phyloP scores from a whole-genome alignment of 2,797 vertebrate species.

The Molossus alvarezi region DNA sequence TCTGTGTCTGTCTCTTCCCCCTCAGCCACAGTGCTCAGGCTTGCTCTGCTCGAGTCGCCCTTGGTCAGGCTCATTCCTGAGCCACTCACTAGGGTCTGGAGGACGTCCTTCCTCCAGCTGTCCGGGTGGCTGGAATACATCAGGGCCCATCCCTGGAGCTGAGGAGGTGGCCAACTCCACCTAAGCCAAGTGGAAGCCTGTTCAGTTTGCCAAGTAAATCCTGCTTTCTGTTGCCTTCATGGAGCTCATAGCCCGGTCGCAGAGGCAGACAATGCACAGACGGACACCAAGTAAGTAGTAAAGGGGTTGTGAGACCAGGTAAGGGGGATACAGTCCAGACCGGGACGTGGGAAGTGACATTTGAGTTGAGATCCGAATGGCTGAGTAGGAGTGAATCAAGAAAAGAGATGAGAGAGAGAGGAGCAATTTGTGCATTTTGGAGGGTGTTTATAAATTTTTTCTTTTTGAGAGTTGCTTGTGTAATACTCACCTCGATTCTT shows the following conservation, averaged over 20 bases:
- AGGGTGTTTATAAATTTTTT: neutral
- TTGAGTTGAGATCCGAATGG: neutral
- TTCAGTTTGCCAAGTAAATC: neutral
- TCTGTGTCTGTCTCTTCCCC: neutral
- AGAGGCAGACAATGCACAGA: neutral
- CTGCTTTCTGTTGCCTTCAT: neutral
- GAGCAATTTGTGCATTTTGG: neutral
- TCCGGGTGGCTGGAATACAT: neutral
- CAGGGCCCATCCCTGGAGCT: neutral
- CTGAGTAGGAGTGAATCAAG: neutral
- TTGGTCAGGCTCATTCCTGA: neutral
- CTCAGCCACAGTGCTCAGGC: accelerated
- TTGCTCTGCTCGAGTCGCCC: neutral
- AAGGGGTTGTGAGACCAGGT: neutral
- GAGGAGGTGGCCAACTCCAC: neutral
- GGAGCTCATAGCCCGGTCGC: neutral
- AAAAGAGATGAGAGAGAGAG: neutral
- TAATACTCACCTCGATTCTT: neutral
- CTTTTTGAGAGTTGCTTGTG: neutral
- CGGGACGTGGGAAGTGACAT: neutral
- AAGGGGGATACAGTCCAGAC: neutral
- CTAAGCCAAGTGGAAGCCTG: neutral
- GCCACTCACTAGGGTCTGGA: neutral
- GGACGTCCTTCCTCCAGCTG: neutral
- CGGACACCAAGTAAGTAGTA: neutral